Evolutionary conservation across 2,797 vertebrate genomes (phyloP), one percentile per base, ranked within the genome.

Genomic region (Liasis olivaceus): DNA sequence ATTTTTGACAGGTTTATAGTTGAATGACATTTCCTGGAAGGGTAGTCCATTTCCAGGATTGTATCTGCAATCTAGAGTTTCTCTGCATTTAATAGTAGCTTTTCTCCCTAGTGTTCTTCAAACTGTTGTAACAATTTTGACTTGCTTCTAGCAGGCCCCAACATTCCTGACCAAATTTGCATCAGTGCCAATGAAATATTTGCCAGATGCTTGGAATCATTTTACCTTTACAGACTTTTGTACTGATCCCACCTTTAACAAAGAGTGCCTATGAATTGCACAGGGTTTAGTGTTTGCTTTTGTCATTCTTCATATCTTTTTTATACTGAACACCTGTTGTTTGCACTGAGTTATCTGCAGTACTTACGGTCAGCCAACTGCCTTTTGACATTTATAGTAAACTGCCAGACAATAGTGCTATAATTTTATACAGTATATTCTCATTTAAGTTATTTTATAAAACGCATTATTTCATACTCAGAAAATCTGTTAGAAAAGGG

Each of bases 271-370:
- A 2, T 96, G 93, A 92, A 95, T 95, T 93, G 93, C n/a, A 51
- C 5, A 81, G 28, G 69, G 93, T 94, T 93, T 28, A 85, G 24
- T 2, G 4, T 93, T 62, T 90, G 63, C 77, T 95, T 94, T 91
- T 95, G 92, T 93, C 85, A 59, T 63, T n/a, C 93, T 62, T 85
- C 90, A 77, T 91, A 64, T 81, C 58, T 94, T 95, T 89, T 77
- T 64, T 66, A 0, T 42, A 86, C 87, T 90, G 93, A 92, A 87
- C 93, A 89, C 47, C 85, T 97, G 94, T 94, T 90, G 93, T 88
- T 95, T 95, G 89, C 91, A 93, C 89, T 94, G 84, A 90, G 58
- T 63, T 91, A 0, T 85, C 89, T 62, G 15, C 60, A 86, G 14
- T 47, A 92, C 0, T 86, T 59, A 62, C 87, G 90, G 87, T 95